These are phyloP conservation scores for Galeruca laticollis DNA, from an alignment of 2,888 invertebrate genomes.

Conservation along the genomic window DNA sequence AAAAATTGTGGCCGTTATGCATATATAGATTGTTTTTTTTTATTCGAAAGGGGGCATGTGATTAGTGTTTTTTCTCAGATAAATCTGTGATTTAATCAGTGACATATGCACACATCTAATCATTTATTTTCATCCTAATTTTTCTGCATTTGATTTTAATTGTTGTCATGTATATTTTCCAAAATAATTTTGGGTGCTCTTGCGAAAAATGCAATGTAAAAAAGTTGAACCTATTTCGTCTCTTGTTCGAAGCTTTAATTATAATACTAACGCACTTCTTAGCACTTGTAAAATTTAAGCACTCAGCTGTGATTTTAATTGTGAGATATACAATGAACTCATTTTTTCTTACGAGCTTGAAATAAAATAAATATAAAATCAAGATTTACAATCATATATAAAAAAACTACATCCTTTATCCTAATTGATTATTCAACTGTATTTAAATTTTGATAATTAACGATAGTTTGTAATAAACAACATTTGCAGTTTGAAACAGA, in stretches of 20 bases:
- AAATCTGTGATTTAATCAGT: too few relatives aligned
- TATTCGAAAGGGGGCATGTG: too few relatives aligned
- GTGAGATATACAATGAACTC: conserved; percentile 44
- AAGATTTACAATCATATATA: conserved; percentile 18
- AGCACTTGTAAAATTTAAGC: conserved; percentile 55
- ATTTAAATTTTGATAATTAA: conserved; percentile 1
- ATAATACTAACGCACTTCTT: conserved; percentile 32
- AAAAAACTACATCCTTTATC: conserved; percentile 9
- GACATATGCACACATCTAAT: neutral
- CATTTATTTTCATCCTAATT: neutral
- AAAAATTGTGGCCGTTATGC: too few relatives aligned
- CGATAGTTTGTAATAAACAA: conserved; percentile 2
- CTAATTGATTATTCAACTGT: neutral
- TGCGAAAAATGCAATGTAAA: neutral
- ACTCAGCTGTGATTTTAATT: conserved; percentile 56
- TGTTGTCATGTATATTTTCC: conserved; percentile 4
- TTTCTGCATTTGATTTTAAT: neutral
- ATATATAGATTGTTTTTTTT: too few relatives aligned
- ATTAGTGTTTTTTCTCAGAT: too few relatives aligned
- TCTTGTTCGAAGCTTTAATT: conserved; percentile 38
- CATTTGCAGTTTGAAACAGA: conserved; percentile 3
- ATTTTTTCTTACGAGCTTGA: conserved; percentile 42
- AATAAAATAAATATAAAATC: conserved; percentile 15
- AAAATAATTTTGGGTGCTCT: conserved; percentile 28
- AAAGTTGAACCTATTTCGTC: conserved; percentile 26